These are phyloP conservation scores for Taeniopygia guttata DNA, from an alignment of 2,797 vertebrate genomes.

Conservation along the genomic window DNA sequence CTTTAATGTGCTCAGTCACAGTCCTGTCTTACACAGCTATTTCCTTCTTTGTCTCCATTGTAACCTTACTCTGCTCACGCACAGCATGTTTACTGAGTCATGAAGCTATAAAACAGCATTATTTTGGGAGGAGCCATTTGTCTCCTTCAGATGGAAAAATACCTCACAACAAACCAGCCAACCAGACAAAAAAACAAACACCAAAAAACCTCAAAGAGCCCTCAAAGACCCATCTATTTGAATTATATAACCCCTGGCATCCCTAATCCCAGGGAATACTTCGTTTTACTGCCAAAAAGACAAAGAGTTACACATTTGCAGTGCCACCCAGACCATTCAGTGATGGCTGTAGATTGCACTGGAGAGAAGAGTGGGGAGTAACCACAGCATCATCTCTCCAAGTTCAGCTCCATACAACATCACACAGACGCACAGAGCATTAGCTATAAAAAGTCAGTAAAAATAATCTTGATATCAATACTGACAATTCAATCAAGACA, in stretches of 20 bases:
- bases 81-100: background rate
- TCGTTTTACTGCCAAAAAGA: background rate
- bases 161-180: background rate
- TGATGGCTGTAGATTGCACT: background rate
- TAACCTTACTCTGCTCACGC: background rate
- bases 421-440: background rate
- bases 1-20: background rate
- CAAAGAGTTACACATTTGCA: background rate
- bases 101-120: accelerated
- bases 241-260: background rate
- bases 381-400: background rate
- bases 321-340: background rate
- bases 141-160: background rate
- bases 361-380: background rate
- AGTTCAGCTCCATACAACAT: background rate
- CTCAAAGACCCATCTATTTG: background rate
- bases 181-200: background rate
- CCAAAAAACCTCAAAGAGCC: background rate
- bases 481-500: background rate
- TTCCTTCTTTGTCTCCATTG: background rate
- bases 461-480: background rate
- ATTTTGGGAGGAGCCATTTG: background rate
- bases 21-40: background rate
- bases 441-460: background rate
- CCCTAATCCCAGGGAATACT: background rate